Evolutionary conservation across 1,140 invertebrate species (phyloP).

Genomic region (Trachymyrmex septentrionalis): DNA sequence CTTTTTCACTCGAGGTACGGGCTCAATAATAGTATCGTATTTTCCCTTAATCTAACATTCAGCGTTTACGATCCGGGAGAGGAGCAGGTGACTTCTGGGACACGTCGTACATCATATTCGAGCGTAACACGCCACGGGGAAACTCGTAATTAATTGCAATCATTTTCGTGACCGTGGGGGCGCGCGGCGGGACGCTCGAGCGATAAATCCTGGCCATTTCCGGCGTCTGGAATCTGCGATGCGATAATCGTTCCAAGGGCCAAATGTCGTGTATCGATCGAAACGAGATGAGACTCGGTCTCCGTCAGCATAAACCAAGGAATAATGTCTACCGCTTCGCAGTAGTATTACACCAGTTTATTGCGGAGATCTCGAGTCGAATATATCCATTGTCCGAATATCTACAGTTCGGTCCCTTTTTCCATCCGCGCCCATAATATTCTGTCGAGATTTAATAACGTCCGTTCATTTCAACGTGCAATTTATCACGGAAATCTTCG

Average conservation of each 20-base stretch:
- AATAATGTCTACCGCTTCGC: neutral
- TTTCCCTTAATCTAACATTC: neutral
- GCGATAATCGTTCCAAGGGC: conserved; percentile 53
- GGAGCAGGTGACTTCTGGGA: neutral
- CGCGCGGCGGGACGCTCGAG: conserved; percentile 33
- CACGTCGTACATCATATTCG: conserved; percentile 42
- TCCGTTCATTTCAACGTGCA: conserved; percentile 8
- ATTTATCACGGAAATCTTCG: conserved; percentile 56
- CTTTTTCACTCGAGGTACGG: neutral
- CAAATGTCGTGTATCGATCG: conserved; percentile 56
- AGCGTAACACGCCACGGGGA: conserved; percentile 39
- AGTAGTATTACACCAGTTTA: neutral
- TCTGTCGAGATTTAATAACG: conserved; percentile 49
- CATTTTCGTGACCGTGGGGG: conserved; percentile 43
- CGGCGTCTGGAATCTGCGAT: conserved; percentile 57
- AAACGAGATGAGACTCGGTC: neutral
- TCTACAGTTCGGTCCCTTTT: conserved; percentile 14
- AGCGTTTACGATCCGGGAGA: neutral
- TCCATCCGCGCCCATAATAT: neutral
- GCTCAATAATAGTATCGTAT: neutral
- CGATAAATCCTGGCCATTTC: conserved; percentile 57
- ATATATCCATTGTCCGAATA: conserved; percentile 8
- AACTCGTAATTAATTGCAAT: conserved; percentile 62
- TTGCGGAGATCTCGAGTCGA: neutral
- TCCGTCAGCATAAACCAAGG: neutral